A percentile compares a stretch with the other conserved stretches of the same genome.
Conservation (phyloP, 2,888 invertebrate species). For the Caenorhabditis parvicauda region DNA sequence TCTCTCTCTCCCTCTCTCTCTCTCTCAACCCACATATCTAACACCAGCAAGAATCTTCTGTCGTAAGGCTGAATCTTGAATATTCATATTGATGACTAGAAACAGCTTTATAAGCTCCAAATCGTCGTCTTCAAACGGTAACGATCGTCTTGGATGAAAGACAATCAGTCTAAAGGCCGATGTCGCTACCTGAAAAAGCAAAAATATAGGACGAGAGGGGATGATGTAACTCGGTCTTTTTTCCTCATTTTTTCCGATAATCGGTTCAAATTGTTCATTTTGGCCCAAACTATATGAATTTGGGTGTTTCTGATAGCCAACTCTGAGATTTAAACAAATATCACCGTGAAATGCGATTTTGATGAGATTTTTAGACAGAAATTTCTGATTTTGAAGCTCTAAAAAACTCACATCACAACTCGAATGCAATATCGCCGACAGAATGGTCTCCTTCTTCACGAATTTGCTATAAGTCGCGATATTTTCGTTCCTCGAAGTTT, state of each 20-base stretch:
- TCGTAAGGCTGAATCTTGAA: conserved; percentile 30
- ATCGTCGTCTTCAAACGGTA: conserved; percentile 19
- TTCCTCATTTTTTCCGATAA: not conserved
- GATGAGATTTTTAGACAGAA: too few relatives aligned
- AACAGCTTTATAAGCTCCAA: conserved; percentile 25
- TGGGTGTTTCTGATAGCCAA: too few relatives aligned
- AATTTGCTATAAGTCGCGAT: conserved; percentile 2
- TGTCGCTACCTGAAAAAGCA: conserved; percentile 28
- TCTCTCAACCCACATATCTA: too few relatives aligned
- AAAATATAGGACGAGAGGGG: too few relatives aligned
- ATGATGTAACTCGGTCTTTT: too few relatives aligned
- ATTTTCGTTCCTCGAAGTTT: too few relatives aligned
- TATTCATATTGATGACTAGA: conserved; percentile 28
- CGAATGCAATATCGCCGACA: conserved; percentile 5
- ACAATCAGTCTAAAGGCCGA: conserved; percentile 32
- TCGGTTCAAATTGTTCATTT: too few relatives aligned
- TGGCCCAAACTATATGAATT: too few relatives aligned
- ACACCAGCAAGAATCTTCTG: conserved; percentile 31
- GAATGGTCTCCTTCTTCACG: not conserved
- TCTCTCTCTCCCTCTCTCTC: too few relatives aligned
- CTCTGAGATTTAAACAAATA: too few relatives aligned
- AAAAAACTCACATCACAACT: conserved; percentile 4
- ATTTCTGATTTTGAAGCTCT: too few relatives aligned
- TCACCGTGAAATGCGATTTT: too few relatives aligned
- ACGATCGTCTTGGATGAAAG: conserved; percentile 31